A percentile compares a stretch with the other conserved stretches of the same genome.
Evolutionary conservation across 2,888 invertebrate species (phyloP).

Genomic region (Craniophora ligustri): DNA sequence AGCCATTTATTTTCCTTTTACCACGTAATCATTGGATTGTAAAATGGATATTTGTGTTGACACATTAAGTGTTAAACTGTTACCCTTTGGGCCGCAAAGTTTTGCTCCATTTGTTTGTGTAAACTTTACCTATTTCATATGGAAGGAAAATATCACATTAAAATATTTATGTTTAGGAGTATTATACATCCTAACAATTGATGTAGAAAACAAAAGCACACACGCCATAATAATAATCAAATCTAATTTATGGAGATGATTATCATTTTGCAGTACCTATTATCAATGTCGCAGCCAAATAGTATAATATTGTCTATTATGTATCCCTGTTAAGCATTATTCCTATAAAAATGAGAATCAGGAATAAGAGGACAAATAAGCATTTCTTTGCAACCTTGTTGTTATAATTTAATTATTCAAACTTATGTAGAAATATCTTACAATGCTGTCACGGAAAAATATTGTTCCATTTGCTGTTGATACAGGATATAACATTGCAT

Average conservation of each 20-base stretch:
- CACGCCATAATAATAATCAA: too few relatives aligned
- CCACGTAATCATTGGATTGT: conserved; percentile 43
- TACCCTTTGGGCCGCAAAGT: conserved; percentile 10
- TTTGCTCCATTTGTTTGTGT: conserved; percentile 6
- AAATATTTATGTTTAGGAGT: too few relatives aligned
- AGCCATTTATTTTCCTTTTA: conserved; percentile 46
- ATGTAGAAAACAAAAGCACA: too few relatives aligned
- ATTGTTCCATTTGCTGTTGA: conserved; percentile 10
- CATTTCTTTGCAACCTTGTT: too few relatives aligned
- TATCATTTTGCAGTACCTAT: too few relatives aligned
- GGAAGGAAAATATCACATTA: too few relatives aligned
- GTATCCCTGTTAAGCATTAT: too few relatives aligned
- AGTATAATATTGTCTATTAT: too few relatives aligned
- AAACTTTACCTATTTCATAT: neutral
- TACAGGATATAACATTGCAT: neutral
- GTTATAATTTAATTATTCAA: conserved; percentile 10
- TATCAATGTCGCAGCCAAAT: too few relatives aligned
- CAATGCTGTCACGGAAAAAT: conserved; percentile 23
- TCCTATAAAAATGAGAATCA: neutral
- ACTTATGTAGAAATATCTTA: conserved; percentile 1
- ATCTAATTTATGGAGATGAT: too few relatives aligned
- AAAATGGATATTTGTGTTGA: conserved; percentile 43
- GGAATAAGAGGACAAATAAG: too few relatives aligned
- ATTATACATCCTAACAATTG: too few relatives aligned
- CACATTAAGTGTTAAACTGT: conserved; percentile 32